Conservation (phyloP, 2,888 invertebrate species). For the Orthonevra nobilis region DNA sequence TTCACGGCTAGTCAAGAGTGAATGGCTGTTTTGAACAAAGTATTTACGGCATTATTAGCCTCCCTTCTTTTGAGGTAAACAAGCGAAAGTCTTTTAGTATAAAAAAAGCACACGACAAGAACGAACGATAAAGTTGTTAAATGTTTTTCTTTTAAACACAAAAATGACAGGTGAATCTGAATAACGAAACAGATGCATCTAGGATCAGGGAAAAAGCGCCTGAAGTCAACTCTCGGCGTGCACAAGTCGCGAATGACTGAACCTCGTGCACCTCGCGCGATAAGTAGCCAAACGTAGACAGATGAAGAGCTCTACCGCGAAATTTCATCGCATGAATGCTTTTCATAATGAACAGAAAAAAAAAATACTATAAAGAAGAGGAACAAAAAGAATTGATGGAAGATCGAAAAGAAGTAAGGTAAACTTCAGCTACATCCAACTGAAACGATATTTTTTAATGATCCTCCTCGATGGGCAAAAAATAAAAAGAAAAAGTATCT, state of each 20-base stretch:
- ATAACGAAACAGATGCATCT: constrained; percentile 13
- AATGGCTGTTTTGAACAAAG: constrained; percentile 3
- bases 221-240: constrained; percentile 40
- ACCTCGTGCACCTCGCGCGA: constrained; percentile 43
- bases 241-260: constrained; percentile 61
- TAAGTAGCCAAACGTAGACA: constrained; percentile 45
- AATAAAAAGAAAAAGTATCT: not conserved
- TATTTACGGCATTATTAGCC: constrained; percentile 15
- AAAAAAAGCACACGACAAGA: not conserved
- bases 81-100: constrained; percentile 39
- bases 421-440: too few relatives aligned
- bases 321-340: constrained; percentile 41
- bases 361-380: not conserved
- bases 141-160: constrained; percentile 6
- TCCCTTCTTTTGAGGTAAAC: not conserved
- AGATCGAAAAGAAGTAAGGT: constrained; percentile 35
- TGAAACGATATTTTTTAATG: too few relatives aligned
- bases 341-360: constrained; percentile 37
- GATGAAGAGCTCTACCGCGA: constrained; percentile 49
- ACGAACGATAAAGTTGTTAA: constrained; percentile 1
- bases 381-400: constrained; percentile 15
- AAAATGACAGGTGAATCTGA: constrained; percentile 16
- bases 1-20: constrained; percentile 21
- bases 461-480: too few relatives aligned
- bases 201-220: too few relatives aligned